These are phyloP conservation scores for Drosophila neotestacea DNA, from an alignment of 2,888 invertebrate genomes.

Conservation along the genomic window DNA sequence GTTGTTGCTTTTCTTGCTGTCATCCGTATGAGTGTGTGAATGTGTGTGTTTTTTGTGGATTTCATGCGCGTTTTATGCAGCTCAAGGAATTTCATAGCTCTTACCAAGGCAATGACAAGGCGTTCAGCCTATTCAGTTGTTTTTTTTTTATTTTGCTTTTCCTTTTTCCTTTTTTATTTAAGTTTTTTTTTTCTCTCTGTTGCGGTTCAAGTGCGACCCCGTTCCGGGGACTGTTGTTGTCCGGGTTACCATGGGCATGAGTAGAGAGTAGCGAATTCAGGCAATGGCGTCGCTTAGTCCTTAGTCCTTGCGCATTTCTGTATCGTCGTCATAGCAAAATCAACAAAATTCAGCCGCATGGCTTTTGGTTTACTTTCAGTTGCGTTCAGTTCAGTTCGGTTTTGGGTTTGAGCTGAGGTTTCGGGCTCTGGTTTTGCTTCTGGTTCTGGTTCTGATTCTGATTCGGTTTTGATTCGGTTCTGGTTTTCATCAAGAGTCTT, in stretches of 20 bases:
- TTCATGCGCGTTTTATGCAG: conserved; percentile 70
- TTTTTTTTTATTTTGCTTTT: not conserved
- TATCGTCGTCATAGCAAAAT: conserved; percentile 77
- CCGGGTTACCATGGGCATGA: conserved; percentile 30
- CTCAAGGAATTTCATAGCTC: conserved; percentile 67
- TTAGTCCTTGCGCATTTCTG: conserved; percentile 58
- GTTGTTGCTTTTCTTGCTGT: conserved; percentile 12
- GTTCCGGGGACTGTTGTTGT: conserved; percentile 25
- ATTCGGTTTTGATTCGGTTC: too few relatives aligned
- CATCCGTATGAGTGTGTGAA: conserved; percentile 15
- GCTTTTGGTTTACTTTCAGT: conserved; percentile 34
- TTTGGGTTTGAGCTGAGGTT: conserved; percentile 8
- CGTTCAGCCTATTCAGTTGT: conserved; percentile 30
- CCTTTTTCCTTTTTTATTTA: conserved; percentile 1
- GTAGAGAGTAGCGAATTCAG: conserved; percentile 27
- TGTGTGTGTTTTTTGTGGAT: conserved; percentile 42
- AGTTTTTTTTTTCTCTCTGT: conserved; percentile 17
- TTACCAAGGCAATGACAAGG: conserved; percentile 58
- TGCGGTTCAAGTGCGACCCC: conserved; percentile 51
- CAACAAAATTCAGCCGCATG: conserved; percentile 58
- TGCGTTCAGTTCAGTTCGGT: conserved; percentile 24
- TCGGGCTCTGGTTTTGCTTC: not conserved
- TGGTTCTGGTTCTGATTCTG: too few relatives aligned
- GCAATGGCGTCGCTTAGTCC: conserved; percentile 49
- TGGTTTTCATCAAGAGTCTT: not conserved